Evolutionary conservation across 2,888 invertebrate species (phyloP).

Genomic region (Nomada ferruginata): DNA sequence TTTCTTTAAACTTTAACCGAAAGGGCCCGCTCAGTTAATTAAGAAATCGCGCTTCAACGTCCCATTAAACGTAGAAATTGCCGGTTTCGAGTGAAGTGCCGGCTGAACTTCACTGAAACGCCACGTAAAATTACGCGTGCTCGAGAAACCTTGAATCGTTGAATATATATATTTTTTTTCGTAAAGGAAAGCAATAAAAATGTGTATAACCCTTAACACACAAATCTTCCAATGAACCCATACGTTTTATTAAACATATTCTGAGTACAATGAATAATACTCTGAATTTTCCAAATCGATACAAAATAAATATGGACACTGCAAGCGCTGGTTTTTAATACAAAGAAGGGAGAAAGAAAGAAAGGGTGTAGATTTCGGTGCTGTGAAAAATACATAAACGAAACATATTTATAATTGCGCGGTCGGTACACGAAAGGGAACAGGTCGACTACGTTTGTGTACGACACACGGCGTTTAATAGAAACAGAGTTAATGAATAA

Average conservation of each 20-base stretch:
- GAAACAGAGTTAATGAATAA: conserved; percentile 44
- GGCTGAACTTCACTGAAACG: conserved; percentile 29
- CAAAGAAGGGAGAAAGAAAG: not conserved
- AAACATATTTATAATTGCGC: conserved; percentile 38
- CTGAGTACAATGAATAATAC: no score
- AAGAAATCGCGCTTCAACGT: conserved; percentile 58
- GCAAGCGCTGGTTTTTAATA: no score
- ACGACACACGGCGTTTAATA: conserved; percentile 31
- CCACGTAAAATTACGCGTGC: conserved; percentile 30
- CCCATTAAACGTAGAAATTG: conserved; percentile 54
- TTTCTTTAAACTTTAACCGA: conserved; percentile 11
- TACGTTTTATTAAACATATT: no score
- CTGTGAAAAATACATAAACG: conserved; percentile 14
- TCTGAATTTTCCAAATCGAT: no score
- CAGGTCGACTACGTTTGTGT: conserved; percentile 33
- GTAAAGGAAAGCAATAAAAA: conserved; percentile 21
- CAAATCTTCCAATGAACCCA: not conserved
- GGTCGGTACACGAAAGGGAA: conserved; percentile 31
- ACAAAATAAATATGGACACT: no score
- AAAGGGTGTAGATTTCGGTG: not conserved
- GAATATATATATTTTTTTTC: conserved; percentile 14
- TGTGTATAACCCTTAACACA: conserved; percentile 1
- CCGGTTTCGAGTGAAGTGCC: conserved; percentile 27
- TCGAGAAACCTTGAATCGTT: conserved; percentile 34
- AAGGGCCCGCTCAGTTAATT: conserved; percentile 43